Evolutionary conservation across 1,140 invertebrate species (phyloP).

Genomic region (Meloidogyne exigua): DNA sequence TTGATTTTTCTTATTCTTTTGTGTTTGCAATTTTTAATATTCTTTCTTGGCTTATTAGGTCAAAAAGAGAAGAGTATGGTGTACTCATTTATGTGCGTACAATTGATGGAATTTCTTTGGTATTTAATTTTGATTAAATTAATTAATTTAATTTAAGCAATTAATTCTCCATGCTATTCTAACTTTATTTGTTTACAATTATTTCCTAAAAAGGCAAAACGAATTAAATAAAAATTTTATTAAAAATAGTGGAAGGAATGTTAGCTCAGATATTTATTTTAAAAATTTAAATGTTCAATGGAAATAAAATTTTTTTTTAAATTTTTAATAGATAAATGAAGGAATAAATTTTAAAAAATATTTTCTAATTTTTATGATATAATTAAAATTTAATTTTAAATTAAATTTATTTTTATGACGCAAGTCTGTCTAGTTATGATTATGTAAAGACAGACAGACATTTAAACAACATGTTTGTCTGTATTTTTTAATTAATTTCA

Average conservation of each 20-base stretch:
- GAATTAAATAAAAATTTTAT: neutral
- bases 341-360: too few species aligned
- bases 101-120: constrained; percentile 20
- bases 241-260: neutral
- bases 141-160: neutral
- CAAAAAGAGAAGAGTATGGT: neutral
- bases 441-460: too few species aligned
- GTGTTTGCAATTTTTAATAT: constrained; percentile 17
- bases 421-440: too few species aligned
- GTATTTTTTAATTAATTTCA: too few species aligned
- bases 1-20: constrained; percentile 25
- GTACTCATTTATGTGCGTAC: neutral
- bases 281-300: neutral
- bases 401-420: too few species aligned
- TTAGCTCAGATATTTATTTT: neutral
- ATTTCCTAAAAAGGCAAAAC: constrained; percentile 13
- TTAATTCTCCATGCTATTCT: constrained; percentile 13
- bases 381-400: too few species aligned
- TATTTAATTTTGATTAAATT: neutral
- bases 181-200: constrained; percentile 22
- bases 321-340: too few species aligned
- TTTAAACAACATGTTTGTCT: too few species aligned
- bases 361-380: too few species aligned
- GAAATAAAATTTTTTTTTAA: neutral
- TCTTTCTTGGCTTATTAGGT: neutral